phyloP scores from a whole-genome alignment of 2,113 vertebrate genomes.

The Syrrhaptes paradoxus region DNA sequence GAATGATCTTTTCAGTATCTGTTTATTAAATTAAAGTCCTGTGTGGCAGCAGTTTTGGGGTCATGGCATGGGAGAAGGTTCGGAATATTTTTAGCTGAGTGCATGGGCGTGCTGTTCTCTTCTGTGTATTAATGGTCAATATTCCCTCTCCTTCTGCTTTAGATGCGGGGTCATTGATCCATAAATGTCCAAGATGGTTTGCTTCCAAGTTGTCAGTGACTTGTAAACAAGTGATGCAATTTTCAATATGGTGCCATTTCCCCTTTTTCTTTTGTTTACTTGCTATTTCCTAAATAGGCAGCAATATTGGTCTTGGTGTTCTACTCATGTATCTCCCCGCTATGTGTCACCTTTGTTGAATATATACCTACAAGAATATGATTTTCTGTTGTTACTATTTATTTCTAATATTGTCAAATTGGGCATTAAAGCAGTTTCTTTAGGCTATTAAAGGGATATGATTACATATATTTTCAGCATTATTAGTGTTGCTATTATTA shows the following conservation, averaged over 20 bases:
- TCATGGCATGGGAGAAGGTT: not conserved
- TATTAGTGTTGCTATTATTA: not conserved
- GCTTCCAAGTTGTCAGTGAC: not conserved
- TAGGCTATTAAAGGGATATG: not conserved
- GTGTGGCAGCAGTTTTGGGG: not conserved
- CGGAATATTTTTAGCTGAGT: not conserved
- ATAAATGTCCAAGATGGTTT: not conserved
- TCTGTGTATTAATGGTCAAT: not conserved
- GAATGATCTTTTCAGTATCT: not conserved
- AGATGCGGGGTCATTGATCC: not conserved
- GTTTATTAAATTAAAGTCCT: not conserved
- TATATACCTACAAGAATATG: not conserved
- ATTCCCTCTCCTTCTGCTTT: not conserved
- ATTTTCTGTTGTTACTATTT: not conserved
- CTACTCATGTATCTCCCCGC: not conserved
- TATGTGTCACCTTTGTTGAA: not conserved
- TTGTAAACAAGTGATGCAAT: constrained; percentile 15
- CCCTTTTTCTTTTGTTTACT: constrained; percentile 1
- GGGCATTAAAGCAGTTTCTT: not conserved
- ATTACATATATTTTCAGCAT: not conserved
- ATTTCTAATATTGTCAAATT: not conserved
- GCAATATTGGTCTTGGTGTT: not conserved
- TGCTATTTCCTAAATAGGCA: not conserved
- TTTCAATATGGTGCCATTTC: not conserved
- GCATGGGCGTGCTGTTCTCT: not conserved